Base-by-base conservation (phyloP, 1,140 invertebrate species). In the Meloidogyne exigua region DNA sequence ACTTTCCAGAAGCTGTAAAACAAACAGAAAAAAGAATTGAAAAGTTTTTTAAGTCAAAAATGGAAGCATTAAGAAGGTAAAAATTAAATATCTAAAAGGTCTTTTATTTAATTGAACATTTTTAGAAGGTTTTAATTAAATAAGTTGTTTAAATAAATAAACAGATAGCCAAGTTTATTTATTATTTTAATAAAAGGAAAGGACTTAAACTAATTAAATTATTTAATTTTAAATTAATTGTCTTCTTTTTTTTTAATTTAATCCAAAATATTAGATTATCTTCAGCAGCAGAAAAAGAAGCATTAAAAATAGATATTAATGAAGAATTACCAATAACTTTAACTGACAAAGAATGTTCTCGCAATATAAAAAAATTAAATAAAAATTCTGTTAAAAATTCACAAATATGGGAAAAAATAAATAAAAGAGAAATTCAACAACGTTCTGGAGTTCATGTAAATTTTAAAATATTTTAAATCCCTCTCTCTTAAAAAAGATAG, bases 381-480 rank as follows among this genome's bases (percentile, higher is more conserved):
- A 57, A 57, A 57, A 57, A 57, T 57, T 57, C 49, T 57, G 49
- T 57, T n/a, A 57, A 57, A 57, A 57, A 57, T 57, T 57, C 49
- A 57, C 49, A 57, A 57, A 57, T 57, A 57, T 57, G 49, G 49
- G 49, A 57, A 57, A 57, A n/a, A 57, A 57, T 57, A 57, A 57
- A 57, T n/a, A 57, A n/a, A 57, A n/a, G 49, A 57, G 49, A 57
- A 57, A n/a, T 57, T n/a, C 18, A 57, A 57, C 15, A 57, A 57
- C 49, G 49, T 57, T 57, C 49, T n/a, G 49, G 49, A 9, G 49
- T 57, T 57, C 49, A 57, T 57, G 49, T 57, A 57, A 57, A 57
- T n/a, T n/a, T 57, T 39, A 39, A 39, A 7, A 7, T 39, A 9
- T 9, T 57, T 57, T 57, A n/a, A 57, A n/a, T 7, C 5, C 21